Evolutionary conservation across 2,797 vertebrate genomes (phyloP), one percentile per base, ranked within the genome.

Genomic region (Buphagus erythrorhynchus): DNA sequence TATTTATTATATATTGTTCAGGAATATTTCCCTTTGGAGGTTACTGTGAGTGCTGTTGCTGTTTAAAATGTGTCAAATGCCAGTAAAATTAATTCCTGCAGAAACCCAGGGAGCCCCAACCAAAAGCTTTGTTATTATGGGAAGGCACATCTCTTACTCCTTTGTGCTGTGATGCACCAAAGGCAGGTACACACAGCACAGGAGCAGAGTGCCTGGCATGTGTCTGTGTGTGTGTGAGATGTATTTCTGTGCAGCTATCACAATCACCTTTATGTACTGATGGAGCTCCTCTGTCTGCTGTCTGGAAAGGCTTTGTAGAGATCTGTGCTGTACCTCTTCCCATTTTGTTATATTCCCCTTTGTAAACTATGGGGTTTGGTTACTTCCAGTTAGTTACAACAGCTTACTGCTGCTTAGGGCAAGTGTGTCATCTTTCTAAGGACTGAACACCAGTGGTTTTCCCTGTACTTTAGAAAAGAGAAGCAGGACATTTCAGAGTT

Each of bases 1-100:
- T 96, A 95, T 97, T 96, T 97, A 91, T 93, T 97, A 95, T 87
- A 94, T 97, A 95, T 95, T 95, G 96, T 96, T 94, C 74, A 83
- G 29, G 68, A 94, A 92, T 95, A 93, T 92, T 95, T 96, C 88
- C 90, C 96, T 96, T 97, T 94, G 72, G 96, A 95, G 93, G 72
- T 80, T 97, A 40, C 83, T 36, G 42, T 74, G 88, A 95, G 88
- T 83, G 86, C 93, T 80, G 90, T 82, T 89, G 75, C 94, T 96
- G 76, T 93, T 97, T 96, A 94, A 95, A 93, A 95, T 93, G 86
- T 96, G 93, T 96, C 94, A 97, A 74, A 93, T 92, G 57, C 71
- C 48, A 71, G 84, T 83, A 89, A 85, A 97, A 95, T 95, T 89
- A 97, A 94, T 96, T 96, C 74, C 86, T 72, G 38, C 59, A 83